Percentiles rank a stretch among this genome's conserved stretches.
These are phyloP conservation scores for Drosophila mimica DNA, from an alignment of 2,888 invertebrate genomes.

Conservation along the genomic window DNA sequence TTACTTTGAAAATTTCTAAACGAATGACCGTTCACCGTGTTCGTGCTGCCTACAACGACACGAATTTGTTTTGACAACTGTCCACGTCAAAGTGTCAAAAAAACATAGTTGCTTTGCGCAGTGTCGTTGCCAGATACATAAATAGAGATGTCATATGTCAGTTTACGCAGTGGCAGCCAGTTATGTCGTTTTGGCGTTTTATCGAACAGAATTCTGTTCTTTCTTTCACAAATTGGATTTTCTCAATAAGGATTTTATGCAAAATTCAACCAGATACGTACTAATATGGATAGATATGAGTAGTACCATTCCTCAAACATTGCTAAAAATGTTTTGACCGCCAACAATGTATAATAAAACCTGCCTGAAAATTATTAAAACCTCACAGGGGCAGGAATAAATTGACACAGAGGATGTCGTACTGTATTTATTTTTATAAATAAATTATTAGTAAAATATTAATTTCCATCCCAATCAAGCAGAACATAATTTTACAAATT, in stretches of 20 bases:
- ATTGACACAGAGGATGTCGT: neutral
- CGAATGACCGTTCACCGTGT: constrained; percentile 59
- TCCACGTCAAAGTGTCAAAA: constrained; percentile 74
- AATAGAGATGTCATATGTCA: neutral
- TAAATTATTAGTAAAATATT: neutral
- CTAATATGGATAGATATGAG: neutral
- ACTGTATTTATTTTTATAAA: neutral
- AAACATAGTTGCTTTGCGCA: constrained; percentile 41
- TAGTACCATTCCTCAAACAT: neutral
- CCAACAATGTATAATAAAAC: neutral
- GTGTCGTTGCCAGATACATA: constrained; percentile 32
- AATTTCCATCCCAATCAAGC: neutral
- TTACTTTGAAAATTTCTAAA: constrained; percentile 63
- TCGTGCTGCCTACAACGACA: constrained; percentile 43
- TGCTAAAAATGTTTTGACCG: neutral
- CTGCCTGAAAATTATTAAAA: neutral
- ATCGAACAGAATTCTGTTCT: too few relatives aligned
- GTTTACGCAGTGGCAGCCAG: constrained; percentile 13
- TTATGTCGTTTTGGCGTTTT: neutral
- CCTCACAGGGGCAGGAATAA: neutral
- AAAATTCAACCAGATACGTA: neutral
- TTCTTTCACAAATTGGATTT: neutral
- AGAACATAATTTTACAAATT: neutral
- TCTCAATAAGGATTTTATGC: neutral
- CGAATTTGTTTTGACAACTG: constrained; percentile 56